Conservation (phyloP, 1,140 invertebrate species). For the Atta colombica region DNA sequence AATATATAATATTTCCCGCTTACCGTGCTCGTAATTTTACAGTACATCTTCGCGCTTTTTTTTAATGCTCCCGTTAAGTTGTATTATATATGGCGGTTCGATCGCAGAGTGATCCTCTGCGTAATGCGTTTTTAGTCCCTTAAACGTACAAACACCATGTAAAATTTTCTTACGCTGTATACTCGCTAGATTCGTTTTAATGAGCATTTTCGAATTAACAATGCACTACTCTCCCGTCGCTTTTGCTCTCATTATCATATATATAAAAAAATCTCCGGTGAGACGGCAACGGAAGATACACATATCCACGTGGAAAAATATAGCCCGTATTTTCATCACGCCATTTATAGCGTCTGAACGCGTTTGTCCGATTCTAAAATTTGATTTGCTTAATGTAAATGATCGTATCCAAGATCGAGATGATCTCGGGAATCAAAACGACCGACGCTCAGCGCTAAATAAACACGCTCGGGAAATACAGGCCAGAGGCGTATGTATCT, state of each 20-base stretch:
- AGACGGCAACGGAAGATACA: constrained; percentile 40
- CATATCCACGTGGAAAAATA: constrained; percentile 2
- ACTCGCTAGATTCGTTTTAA: constrained; percentile 56
- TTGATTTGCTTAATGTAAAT: neutral
- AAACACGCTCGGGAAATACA: neutral
- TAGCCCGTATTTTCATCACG: neutral
- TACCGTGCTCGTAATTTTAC: constrained; percentile 1
- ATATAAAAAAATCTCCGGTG: constrained; percentile 57
- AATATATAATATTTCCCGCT: neutral
- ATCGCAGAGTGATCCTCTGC: constrained; percentile 27
- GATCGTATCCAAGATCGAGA: neutral
- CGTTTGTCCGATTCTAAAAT: neutral
- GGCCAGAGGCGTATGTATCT: neutral
- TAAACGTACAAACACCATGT: constrained; percentile 65
- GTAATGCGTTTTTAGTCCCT: constrained; percentile 47
- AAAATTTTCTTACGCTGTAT: constrained; percentile 59
- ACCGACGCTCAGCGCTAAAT: neutral
- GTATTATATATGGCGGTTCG: constrained; percentile 21
- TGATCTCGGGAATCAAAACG: neutral
- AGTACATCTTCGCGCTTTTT: neutral
- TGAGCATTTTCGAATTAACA: constrained; percentile 61
- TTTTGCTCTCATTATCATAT: constrained; percentile 25
- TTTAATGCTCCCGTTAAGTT: constrained; percentile 30
- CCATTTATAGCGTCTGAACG: neutral
- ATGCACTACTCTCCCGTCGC: constrained; percentile 39